These are phyloP conservation scores for Apotomis betuletana DNA, from an alignment of 2,888 invertebrate genomes.

Conservation along the genomic window DNA sequence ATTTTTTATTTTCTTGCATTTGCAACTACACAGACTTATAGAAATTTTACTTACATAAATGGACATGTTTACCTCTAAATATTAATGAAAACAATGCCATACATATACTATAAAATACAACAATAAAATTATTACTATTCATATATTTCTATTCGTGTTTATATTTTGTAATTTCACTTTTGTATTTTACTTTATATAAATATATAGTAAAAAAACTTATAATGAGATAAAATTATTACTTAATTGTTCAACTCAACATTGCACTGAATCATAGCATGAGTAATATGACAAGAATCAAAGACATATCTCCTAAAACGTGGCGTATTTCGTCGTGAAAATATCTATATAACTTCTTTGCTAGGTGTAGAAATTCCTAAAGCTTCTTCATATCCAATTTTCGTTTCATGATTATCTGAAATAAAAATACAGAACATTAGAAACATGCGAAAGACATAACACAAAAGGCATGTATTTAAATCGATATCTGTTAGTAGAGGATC, in stretches of 20 bases:
- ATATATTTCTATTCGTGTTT: too few species aligned
- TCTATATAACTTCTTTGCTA: conserved; percentile 91
- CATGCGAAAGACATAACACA: background rate
- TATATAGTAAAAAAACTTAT: conserved; percentile 51
- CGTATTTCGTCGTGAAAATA: conserved; percentile 43
- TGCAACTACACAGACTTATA: conserved; percentile 66
- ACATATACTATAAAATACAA: conserved; percentile 55
- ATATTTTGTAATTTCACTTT: too few species aligned
- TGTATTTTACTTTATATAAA: conserved; percentile 43
- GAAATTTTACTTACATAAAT: conserved; percentile 71
- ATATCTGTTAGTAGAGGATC: too few species aligned
- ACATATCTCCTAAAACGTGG: conserved; percentile 48
- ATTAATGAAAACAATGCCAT: conserved; percentile 66
- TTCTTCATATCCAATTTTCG: conserved; percentile 92
- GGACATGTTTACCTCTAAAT: conserved; percentile 73
- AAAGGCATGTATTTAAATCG: too few species aligned
- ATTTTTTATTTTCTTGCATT: conserved; percentile 59
- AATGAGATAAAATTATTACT: conserved; percentile 60
- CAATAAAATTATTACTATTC: conserved; percentile 59
- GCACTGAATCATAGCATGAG: conserved; percentile 72
- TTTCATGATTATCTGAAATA: conserved; percentile 80
- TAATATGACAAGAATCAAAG: conserved; percentile 60
- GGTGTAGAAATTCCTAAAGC: conserved; percentile 95
- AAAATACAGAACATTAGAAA: background rate
- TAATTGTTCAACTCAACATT: conserved; percentile 76